Evolutionary conservation across 2,797 vertebrate genomes (phyloP).

Genomic region (Allobates femoralis): DNA sequence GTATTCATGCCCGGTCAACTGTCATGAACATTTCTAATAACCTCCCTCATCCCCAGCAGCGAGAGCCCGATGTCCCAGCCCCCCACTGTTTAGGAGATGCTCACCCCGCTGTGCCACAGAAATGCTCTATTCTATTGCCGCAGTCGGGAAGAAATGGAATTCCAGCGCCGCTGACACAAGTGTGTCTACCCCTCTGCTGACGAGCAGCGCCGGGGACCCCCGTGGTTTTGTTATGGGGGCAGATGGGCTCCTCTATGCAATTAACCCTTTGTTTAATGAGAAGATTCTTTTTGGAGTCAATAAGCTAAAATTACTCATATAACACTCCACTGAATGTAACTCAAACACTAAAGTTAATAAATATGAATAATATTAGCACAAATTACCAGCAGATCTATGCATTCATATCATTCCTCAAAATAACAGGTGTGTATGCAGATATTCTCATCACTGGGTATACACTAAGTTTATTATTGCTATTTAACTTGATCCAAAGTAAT

Average conservation of each 20-base stretch:
- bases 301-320: neutral
- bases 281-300: neutral
- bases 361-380: too few relatives aligned
- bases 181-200: slow-evolving; percentile 12
- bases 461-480: too few relatives aligned
- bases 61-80: slow-evolving; percentile 1
- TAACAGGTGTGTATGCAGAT: too few relatives aligned
- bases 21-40: slow-evolving; percentile 17
- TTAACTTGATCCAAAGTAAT: too few relatives aligned
- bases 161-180: neutral
- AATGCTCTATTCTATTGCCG: neutral
- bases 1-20: slow-evolving; percentile 29
- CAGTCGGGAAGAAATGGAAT: slow-evolving; percentile 1
- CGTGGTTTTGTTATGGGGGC: slow-evolving; percentile 3
- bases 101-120: slow-evolving; percentile 18
- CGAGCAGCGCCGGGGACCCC: neutral
- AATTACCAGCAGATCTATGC: too few relatives aligned
- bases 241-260: neutral
- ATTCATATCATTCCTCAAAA: too few relatives aligned
- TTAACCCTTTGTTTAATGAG: neutral
- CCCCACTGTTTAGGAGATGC: slow-evolving; percentile 25
- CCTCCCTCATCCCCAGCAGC: neutral
- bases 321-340: neutral
- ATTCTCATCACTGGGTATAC: too few relatives aligned
- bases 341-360: too few relatives aligned